Evolutionary conservation across 1,140 invertebrate species (phyloP).

Genomic region (Drosophila pectinifera): DNA sequence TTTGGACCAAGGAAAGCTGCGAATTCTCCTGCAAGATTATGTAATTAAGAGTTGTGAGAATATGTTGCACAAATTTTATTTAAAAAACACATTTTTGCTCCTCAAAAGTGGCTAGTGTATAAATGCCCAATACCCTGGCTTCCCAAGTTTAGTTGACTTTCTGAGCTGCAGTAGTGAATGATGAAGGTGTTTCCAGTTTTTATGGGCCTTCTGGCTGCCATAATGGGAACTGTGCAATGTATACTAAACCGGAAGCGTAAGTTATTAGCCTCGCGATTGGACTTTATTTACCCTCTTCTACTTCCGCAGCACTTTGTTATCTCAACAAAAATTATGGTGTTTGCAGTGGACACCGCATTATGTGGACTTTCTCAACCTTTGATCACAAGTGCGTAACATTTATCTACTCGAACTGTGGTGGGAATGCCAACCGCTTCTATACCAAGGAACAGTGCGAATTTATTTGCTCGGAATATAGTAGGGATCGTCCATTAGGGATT

Average conservation of each 20-base stretch:
- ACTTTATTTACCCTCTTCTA: no score
- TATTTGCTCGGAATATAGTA: no score
- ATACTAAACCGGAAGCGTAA: no score
- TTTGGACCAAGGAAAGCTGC: not conserved
- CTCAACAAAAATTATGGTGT: not conserved
- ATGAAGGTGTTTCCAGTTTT: not conserved
- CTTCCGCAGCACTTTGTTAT: no score
- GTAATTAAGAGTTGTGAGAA: no score
- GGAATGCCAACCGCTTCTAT: conserved; percentile 6
- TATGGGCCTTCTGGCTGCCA: no score
- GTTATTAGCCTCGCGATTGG: no score
- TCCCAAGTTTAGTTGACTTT: not conserved
- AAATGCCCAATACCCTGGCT: not conserved
- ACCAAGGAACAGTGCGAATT: not conserved
- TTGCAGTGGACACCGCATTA: conserved; percentile 3
- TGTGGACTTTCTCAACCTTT: not conserved
- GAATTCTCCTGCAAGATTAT: no score
- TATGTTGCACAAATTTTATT: no score
- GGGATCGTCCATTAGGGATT: not conserved
- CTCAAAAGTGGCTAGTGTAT: not conserved
- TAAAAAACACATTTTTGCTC: conserved; percentile 14
- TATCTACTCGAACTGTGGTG: conserved; percentile 25
- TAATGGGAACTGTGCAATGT: no score
- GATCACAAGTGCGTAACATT: conserved; percentile 1
- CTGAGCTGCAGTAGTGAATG: not conserved